Conservation (phyloP, 2,113 vertebrate species). For the Apeltes quadracus region DNA sequence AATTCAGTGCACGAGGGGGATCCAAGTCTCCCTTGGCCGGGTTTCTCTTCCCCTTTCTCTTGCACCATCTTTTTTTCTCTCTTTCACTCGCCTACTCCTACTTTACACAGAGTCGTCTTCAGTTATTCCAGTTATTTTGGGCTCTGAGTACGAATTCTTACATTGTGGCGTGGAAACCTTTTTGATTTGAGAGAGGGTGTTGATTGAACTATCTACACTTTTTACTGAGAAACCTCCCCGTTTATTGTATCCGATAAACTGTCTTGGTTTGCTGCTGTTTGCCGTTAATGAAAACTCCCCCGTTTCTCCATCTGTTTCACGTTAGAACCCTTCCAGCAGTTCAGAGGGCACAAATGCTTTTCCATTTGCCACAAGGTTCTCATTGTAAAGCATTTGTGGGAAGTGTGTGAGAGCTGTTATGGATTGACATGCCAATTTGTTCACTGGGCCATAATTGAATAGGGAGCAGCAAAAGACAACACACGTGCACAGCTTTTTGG, state of each 20-base stretch:
- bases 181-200: background rate
- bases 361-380: background rate
- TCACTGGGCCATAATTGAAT: background rate
- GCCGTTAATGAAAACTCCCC: constrained; percentile 12
- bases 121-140: background rate
- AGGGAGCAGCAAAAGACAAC: background rate
- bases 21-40: background rate
- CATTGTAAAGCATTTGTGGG: constrained; percentile 9
- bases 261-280: constrained; percentile 18
- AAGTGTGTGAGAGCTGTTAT: background rate
- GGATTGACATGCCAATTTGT: background rate
- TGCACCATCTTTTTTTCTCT: background rate
- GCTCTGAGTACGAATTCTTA: background rate
- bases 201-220: background rate
- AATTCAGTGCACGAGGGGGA: constrained; percentile 14
- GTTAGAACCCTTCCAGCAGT: constrained; percentile 16
- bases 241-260: background rate
- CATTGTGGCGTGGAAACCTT: background rate
- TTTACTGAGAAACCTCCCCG: background rate
- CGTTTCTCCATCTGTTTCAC: constrained; percentile 22
- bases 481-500: constrained; percentile 3
- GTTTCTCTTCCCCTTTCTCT: constrained; percentile 8
- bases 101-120: background rate
- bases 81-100: background rate
- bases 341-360: background rate